These are phyloP conservation scores for Leptinotarsa peninsularis DNA, from an alignment of 2,888 invertebrate genomes.

Conservation along the genomic window DNA sequence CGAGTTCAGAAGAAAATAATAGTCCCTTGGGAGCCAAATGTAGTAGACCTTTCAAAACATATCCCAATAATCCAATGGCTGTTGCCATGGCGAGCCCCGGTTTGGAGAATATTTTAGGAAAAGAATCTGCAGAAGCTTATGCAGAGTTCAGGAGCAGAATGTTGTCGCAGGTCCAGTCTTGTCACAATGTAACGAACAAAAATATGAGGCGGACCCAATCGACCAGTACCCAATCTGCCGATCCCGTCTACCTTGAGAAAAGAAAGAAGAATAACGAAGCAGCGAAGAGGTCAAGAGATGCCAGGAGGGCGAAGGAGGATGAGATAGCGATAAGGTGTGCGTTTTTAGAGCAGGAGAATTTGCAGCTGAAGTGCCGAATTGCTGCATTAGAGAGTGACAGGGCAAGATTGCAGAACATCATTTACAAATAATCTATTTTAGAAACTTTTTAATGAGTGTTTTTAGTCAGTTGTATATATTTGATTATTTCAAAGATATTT, in stretches of 20 bases:
- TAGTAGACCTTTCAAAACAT: slow-evolving; percentile 77
- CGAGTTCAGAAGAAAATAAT: slow-evolving; percentile 44
- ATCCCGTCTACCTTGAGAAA: slow-evolving; percentile 89
- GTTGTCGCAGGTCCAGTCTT: slow-evolving; percentile 74
- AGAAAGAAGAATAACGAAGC: slow-evolving; percentile 94
- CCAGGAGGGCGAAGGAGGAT: slow-evolving; percentile 90
- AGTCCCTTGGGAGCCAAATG: slow-evolving; percentile 62
- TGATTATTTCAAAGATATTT: too few relatives aligned
- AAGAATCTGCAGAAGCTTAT: slow-evolving; percentile 76
- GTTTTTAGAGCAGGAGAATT: slow-evolving; percentile 87
- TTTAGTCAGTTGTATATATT: background rate
- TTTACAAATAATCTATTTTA: slow-evolving; percentile 19
- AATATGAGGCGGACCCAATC: slow-evolving; percentile 74
- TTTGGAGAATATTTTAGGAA: slow-evolving; percentile 68
- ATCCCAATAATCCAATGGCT: slow-evolving; percentile 76
- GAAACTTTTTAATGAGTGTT: background rate
- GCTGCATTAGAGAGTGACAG: slow-evolving; percentile 53
- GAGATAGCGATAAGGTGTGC: slow-evolving; percentile 91
- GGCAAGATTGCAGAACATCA: slow-evolving; percentile 50
- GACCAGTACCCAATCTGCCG: slow-evolving; percentile 62
- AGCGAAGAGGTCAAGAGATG: slow-evolving; percentile 93
- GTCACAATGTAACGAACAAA: slow-evolving; percentile 70
- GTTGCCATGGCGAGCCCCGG: slow-evolving; percentile 68
- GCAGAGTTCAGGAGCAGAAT: slow-evolving; percentile 78
- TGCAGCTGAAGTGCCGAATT: slow-evolving; percentile 71